Base-by-base conservation (phyloP, 2,888 invertebrate species). In the Chloroclystis v-ata region DNA sequence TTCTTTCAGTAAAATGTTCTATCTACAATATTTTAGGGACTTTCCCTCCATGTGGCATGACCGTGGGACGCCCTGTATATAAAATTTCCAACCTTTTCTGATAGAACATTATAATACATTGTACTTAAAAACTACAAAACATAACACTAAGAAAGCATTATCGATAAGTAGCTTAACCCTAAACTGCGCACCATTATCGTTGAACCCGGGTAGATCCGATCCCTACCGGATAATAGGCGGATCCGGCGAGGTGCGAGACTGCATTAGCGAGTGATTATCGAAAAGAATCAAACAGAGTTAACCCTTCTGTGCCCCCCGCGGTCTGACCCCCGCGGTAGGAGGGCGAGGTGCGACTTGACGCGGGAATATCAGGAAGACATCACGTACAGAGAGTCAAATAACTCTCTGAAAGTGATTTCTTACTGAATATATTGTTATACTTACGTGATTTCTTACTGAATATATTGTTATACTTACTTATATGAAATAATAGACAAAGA, bases 241-340 rank as follows among this genome's bases (percentile, higher is more conserved):
- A 39, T 32, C 43, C 47, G 41, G 39, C 39, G 40, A 43, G 49
- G 43, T 45, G 59, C 52, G 59, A 56, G 63, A 71, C 69, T 77
- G 77, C 73, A 82, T 82, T 82, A 82, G 71, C 72, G 63, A 74
- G 76, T 71, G 80, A 82, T 83, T 82, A 83, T 82, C 74, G 78
- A 68, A 78, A 82, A 80, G 79, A 82, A 81, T 82, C 81, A 76
- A 80, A 82, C 73, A 64, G 68, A 66, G 72, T 73, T 72, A 77
- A 76, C 80, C 78, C 78, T 50, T 50, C 29, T 65, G 63, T 61
- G 57, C 60, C 64, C 54, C 63, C 66, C 68, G 60, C 38, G 42
- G 26, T 50, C 53, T 56, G 65, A 61, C 63, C 73, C 67, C 61
- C 59, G 66, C 56, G 63, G 67, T 59, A 59, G 52, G 47, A 49